A percentile compares a stretch with the other conserved stretches of the same genome.
phyloP scores from a whole-genome alignment of 2,888 invertebrate genomes.

The Drosophila setosimentum region DNA sequence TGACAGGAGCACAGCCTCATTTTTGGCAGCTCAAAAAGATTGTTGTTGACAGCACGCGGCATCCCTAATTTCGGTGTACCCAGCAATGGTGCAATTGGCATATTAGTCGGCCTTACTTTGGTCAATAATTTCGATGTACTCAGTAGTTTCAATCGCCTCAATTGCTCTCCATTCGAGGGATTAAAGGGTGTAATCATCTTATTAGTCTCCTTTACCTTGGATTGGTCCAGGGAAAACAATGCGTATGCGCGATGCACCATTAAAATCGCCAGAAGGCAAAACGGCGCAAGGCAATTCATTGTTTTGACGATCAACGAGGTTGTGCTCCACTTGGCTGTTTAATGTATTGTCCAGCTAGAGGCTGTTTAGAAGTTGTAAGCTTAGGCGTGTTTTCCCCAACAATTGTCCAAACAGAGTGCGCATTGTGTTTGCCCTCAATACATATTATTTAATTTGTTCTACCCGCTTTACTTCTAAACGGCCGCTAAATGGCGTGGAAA shows the following conservation, averaged over 20 bases:
- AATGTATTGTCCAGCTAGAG: constrained; percentile 31
- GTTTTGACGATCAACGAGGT: constrained; percentile 24
- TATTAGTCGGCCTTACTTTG: background rate
- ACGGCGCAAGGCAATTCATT: constrained; percentile 49
- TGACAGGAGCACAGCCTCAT: constrained; percentile 67
- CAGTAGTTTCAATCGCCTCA: constrained; percentile 35
- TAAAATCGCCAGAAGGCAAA: constrained; percentile 23
- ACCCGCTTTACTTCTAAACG: constrained; percentile 20
- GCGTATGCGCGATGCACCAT: constrained; percentile 34
- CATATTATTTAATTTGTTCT: constrained; percentile 29
- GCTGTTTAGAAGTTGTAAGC: constrained; percentile 9
- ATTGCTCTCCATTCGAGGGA: constrained; percentile 37
- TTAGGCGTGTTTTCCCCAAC: constrained; percentile 58
- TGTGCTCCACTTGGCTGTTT: constrained; percentile 39
- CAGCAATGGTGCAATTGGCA: constrained; percentile 23
- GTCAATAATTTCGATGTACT: background rate
- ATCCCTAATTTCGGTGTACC: background rate
- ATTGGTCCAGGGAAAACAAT: constrained; percentile 3
- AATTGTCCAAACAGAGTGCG: constrained; percentile 72
- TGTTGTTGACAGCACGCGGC: constrained; percentile 36
- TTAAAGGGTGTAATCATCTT: constrained; percentile 44
- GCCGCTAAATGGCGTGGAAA: constrained; percentile 71
- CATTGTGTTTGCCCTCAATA: constrained; percentile 37
- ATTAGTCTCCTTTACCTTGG: background rate
- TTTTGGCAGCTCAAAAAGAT: constrained; percentile 62